phyloP scores from a whole-genome alignment of 2,113 vertebrate species.

The Oryzias curvinotus region DNA sequence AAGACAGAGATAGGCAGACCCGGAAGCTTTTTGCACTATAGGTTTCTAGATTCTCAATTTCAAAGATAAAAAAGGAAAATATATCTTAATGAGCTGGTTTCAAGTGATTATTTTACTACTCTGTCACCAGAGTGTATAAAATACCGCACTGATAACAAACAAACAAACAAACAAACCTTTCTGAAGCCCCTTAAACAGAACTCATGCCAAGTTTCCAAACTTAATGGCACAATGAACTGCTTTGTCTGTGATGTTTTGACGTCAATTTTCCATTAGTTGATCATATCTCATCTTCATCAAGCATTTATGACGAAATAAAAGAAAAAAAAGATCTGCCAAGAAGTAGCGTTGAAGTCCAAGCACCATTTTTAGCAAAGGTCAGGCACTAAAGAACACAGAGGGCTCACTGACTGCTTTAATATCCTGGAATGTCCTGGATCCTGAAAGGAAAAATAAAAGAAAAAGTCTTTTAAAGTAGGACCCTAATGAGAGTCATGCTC shows the following conservation, averaged over 20 bases:
- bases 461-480: constrained; percentile 57
- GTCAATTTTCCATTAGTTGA: constrained; percentile 13
- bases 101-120: background rate
- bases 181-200: background rate
- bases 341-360: constrained; percentile 43
- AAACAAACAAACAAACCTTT: background rate
- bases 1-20: background rate
- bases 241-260: constrained; percentile 8
- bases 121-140: constrained; percentile 1
- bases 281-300: background rate
- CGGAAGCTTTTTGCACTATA: background rate
- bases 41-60: too few species aligned
- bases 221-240: background rate
- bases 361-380: constrained; percentile 65
- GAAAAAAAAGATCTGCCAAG: constrained; percentile 15
- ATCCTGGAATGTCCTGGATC: constrained; percentile 74
- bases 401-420: constrained; percentile 69
- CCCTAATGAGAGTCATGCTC: constrained; percentile 80
- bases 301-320: background rate
- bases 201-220: constrained; percentile 1
- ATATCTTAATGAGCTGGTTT: too few species aligned
- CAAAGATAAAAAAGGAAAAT: background rate
- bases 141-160: background rate
- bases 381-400: constrained; percentile 63
- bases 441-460: constrained; percentile 49